Evolutionary conservation across 2,888 invertebrate species (phyloP), one percentile per base, ranked within the genome.

Genomic region (Cephus pygmeus): DNA sequence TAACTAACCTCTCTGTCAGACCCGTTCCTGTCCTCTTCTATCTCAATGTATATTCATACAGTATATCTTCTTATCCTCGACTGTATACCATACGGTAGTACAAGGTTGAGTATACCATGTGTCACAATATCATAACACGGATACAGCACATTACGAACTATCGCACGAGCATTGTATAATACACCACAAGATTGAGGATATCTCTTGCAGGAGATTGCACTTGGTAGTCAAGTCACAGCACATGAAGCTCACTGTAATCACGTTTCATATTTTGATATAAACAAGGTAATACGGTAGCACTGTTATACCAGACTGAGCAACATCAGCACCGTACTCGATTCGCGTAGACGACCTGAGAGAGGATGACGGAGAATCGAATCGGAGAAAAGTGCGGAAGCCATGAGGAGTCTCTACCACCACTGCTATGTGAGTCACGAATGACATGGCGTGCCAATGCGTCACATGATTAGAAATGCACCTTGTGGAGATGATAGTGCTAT

Each of bases 371-470:
- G 71, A 33, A 76, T 36, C 75, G 75, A 80, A 75, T 76, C 75
- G 40, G 34, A 74, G 69, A 11, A 79, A 75, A 33, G 75, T 40
- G 30, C 30, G 69, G n/a, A 75, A 78, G 79, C 40, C 75, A 75
- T 34, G 73, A 34, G 69, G 33, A 76, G 74, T 79, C 76, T 80
- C 81, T 82, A 80, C 80, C 81, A 80, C 78, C 77, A 75, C 78
- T 75, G 76, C 79, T 77, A 74, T 76, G 78, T 86, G 87, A 85
- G 83, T 85, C 87, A 87, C 84, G 83, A 83, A 83, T 84, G 83
- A 84, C 86, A 83, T 81, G 82, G 71, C 82, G 83, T 80, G 75
- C 79, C 79, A 82, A 81, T 82, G 83, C 84, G 85, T 85, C 85
- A 84, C 83, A 79, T 81, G 82, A 85, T 85, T 85, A 85, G 83